phyloP scores from a whole-genome alignment of 2,888 invertebrate species.

The Macrophya alboannulata region DNA sequence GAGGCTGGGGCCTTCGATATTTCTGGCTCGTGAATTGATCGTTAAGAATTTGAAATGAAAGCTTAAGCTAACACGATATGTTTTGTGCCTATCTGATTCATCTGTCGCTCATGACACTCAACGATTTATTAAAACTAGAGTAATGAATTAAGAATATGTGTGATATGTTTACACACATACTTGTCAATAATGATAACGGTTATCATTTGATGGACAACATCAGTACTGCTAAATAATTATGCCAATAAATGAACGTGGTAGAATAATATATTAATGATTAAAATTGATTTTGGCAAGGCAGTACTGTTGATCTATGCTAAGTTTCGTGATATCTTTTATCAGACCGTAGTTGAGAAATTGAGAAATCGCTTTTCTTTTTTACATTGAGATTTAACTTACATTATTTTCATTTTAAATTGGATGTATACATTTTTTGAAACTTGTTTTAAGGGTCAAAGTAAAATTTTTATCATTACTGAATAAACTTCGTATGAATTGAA shows the following conservation, averaged over 20 bases:
- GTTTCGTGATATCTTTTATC: background rate
- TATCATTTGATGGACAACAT: background rate
- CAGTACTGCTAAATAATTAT: background rate
- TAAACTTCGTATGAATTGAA: background rate
- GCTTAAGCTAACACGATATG: constrained; percentile 4
- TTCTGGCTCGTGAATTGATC: constrained; percentile 6
- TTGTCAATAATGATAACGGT: background rate
- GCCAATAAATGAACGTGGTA: background rate
- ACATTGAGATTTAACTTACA: background rate
- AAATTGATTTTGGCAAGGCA: background rate
- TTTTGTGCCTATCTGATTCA: background rate
- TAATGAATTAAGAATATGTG: background rate
- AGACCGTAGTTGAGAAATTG: background rate
- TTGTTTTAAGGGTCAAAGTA: background rate
- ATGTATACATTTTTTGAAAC: background rate
- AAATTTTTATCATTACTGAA: background rate
- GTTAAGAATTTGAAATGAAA: background rate
- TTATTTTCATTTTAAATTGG: background rate
- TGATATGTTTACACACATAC: constrained; percentile 19
- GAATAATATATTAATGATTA: background rate
- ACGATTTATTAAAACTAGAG: background rate
- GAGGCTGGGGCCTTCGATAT: background rate
- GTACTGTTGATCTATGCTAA: background rate
- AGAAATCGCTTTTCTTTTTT: background rate
- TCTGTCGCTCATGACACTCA: background rate